Evolutionary conservation across 2,888 invertebrate species (phyloP).

Genomic region (Syrphus vitripennis): DNA sequence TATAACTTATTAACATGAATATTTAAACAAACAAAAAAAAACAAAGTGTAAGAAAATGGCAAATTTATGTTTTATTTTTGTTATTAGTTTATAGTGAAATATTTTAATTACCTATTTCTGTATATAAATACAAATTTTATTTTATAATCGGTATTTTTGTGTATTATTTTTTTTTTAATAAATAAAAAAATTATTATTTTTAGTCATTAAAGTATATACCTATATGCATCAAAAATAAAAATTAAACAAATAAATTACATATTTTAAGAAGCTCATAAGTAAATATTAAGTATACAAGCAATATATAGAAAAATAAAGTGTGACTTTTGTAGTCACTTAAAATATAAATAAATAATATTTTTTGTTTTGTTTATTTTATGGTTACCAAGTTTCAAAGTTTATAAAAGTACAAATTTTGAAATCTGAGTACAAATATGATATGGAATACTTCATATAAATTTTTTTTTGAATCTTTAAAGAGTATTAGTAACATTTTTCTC

Average conservation of each 20-base stretch:
- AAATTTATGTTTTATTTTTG: constrained; percentile 25
- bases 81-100: constrained; percentile 1
- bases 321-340: constrained; percentile 5
- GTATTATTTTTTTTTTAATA: not conserved
- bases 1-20: constrained; percentile 14
- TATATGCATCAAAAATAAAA: not conserved
- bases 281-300: constrained; percentile 13
- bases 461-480: no score
- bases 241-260: not conserved
- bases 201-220: not conserved
- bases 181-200: not conserved
- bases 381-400: no score
- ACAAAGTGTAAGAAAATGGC: not conserved
- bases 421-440: no score
- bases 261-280: not conserved
- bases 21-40: not conserved
- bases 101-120: constrained; percentile 3
- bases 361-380: not conserved
- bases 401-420: no score
- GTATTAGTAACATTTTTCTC: no score
- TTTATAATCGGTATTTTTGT: constrained; percentile 29
- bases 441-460: no score
- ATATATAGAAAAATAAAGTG: constrained; percentile 6
- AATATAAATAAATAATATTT: not conserved
- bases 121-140: constrained; percentile 5